A percentile compares a stretch with the other conserved stretches of the same genome.
Evolutionary conservation across 2,888 invertebrate species (phyloP).

Genomic region (Drosophila bunnanda): DNA sequence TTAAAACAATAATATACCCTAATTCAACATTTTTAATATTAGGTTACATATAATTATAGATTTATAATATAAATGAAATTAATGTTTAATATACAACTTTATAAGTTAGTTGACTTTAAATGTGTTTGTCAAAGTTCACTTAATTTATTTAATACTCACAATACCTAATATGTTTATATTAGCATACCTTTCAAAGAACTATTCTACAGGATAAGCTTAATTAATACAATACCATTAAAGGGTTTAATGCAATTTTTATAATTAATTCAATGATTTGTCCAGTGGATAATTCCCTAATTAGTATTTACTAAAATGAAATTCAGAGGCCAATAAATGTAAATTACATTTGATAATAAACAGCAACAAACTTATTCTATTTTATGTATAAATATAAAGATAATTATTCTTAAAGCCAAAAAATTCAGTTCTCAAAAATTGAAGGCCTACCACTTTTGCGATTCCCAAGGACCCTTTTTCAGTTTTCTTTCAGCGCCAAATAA

Average conservation of each 20-base stretch:
- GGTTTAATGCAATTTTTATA: not conserved
- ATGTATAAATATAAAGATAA: not conserved
- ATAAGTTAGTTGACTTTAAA: not conserved
- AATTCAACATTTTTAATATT: no score
- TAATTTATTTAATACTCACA: not conserved
- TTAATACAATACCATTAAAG: not conserved
- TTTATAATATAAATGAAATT: no score
- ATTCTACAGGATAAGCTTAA: not conserved
- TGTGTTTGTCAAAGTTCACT: not conserved
- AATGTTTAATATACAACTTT: no score
- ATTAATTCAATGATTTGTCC: constrained; percentile 14
- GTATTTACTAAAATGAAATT: not conserved
- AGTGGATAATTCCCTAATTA: constrained; percentile 17
- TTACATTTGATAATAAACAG: not conserved
- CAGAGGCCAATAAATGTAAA: not conserved
- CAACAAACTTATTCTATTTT: not conserved
- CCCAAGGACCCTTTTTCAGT: constrained; percentile 15
- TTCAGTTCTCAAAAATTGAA: not conserved
- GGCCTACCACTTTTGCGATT: not conserved
- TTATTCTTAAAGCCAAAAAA: not conserved
- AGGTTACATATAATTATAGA: no score
- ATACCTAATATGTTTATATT: not conserved
- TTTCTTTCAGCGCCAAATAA: constrained; percentile 48
- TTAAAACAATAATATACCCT: no score
- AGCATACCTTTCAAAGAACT: not conserved